Base-by-base conservation (phyloP, 2,888 invertebrate species). In the Allygus modestus region DNA sequence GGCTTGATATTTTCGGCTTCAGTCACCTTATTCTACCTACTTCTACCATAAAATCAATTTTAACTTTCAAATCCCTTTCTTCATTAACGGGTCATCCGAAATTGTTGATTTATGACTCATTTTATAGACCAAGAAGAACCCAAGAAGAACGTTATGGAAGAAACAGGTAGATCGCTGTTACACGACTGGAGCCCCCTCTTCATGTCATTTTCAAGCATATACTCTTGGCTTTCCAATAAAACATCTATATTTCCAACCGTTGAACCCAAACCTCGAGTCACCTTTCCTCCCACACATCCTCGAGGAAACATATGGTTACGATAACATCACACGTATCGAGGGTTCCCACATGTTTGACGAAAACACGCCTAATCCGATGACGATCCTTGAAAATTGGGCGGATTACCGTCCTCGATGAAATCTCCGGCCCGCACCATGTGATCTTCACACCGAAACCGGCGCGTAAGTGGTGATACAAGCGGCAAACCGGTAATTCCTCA, bases 361-460 rank as follows among this genome's bases (percentile, higher is more conserved):
- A 23, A 69, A 28, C 12, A 46, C 26, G 17, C 26, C 5, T 33
- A 69, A 33, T 69, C 69, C 69, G 69, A 69, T 33, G 37, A 69
- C 31, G 33, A n/a, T 17, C n/a, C 33, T 69, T 69, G 69, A 69
- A 69, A 31, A 31, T 65, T 33, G 31, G 69, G 31, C n/a, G 37
- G 37, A 69, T 69, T 69, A 69, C 69, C 61, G 9, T 61, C 26
- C 26, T 33, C 58, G 51, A 51, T 51, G 51, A 51, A 51, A 51
- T 51, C 69, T 17, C 15, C 1, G 2, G 31, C 20, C 9, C 43
- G 41, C 37, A 65, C 65, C 31, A 17, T 73, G 41, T 73, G 41
- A 73, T 73, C 41, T 73, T 73, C 73, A 73, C 73, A 73, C 73
- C 73, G 41, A 41, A 73, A 41, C 65, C 65, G 58, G 58, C 58